Conservation (phyloP, 2,113 vertebrate species). For the Syngnathus scovelli region DNA sequence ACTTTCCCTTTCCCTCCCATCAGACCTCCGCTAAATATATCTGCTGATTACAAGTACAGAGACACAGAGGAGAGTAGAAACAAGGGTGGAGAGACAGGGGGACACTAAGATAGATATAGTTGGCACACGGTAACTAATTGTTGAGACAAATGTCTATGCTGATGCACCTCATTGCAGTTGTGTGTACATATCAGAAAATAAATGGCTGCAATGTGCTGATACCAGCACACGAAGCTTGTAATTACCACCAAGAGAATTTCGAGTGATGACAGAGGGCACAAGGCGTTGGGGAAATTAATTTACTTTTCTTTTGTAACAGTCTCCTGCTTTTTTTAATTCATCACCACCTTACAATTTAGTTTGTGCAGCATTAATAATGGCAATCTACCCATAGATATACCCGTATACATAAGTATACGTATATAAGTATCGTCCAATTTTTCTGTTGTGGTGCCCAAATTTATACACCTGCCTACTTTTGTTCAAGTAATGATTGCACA, state of each 20-base stretch:
- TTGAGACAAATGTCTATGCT: slow-evolving; percentile 32
- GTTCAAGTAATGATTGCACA: too few species aligned
- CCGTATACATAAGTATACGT: slow-evolving; percentile 38
- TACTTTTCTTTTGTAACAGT: slow-evolving; percentile 47
- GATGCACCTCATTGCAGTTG: not conserved
- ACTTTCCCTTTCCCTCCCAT: slow-evolving; percentile 67
- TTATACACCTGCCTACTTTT: too few species aligned
- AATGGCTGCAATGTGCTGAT: slow-evolving; percentile 45
- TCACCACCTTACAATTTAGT: slow-evolving; percentile 53
- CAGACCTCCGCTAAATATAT: slow-evolving; percentile 80
- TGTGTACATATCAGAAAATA: slow-evolving; percentile 3
- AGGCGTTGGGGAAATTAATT: slow-evolving; percentile 36
- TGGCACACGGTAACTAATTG: slow-evolving; percentile 49
- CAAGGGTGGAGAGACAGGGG: slow-evolving; percentile 28
- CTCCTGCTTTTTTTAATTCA: slow-evolving; percentile 53
- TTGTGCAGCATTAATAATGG: slow-evolving; percentile 62
- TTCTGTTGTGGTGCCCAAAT: too few species aligned
- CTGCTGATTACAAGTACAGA: slow-evolving; percentile 70
- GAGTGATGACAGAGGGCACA: slow-evolving; percentile 45
- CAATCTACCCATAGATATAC: not conserved
- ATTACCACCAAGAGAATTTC: slow-evolving; percentile 44
- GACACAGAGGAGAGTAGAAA: slow-evolving; percentile 53
- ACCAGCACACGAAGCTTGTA: slow-evolving; percentile 42
- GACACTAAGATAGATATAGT: slow-evolving; percentile 19
- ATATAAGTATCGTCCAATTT: slow-evolving; percentile 9